These are phyloP conservation scores for Colletes collaris DNA, from an alignment of 2,888 invertebrate genomes.

Conservation along the genomic window DNA sequence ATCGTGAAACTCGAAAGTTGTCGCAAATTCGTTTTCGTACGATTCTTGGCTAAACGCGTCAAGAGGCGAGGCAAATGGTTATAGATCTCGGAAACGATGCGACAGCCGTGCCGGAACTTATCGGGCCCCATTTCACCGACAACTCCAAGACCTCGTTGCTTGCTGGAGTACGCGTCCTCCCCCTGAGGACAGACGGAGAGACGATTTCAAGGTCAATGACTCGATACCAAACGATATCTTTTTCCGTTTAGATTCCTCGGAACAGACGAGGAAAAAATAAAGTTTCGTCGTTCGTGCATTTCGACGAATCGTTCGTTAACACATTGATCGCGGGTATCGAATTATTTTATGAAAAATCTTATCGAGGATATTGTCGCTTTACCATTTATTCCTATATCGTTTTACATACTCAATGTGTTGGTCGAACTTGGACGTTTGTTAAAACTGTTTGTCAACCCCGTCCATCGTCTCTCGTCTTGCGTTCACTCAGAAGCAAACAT, in stretches of 20 bases:
- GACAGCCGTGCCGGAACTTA: slow-evolving; percentile 28
- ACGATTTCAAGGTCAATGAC: slow-evolving; percentile 54
- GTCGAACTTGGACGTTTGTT: slow-evolving; percentile 6
- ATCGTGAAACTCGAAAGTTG: slow-evolving; percentile 25
- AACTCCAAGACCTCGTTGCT: slow-evolving; percentile 50
- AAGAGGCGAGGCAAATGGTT: slow-evolving; percentile 41
- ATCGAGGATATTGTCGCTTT: too few species aligned
- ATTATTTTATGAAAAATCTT: too few species aligned
- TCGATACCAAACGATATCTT: not conserved
- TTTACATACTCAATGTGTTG: not conserved
- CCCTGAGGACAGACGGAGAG: slow-evolving; percentile 76
- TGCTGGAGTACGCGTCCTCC: slow-evolving; percentile 56
- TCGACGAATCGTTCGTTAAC: not conserved
- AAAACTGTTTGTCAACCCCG: slow-evolving; percentile 7
- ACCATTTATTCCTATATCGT: too few species aligned
- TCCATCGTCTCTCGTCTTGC: slow-evolving; percentile 63
- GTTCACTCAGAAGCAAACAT: not conserved
- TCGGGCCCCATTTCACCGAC: slow-evolving; percentile 59
- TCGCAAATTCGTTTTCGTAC: slow-evolving; percentile 3
- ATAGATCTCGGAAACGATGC: slow-evolving; percentile 38
- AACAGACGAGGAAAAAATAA: slow-evolving; percentile 3
- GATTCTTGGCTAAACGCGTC: not conserved
- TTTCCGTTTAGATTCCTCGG: slow-evolving; percentile 1
- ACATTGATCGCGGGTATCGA: not conserved
- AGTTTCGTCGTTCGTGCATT: not conserved